Base-by-base conservation (phyloP, 2,888 invertebrate species). In the Deilephila porcellus region DNA sequence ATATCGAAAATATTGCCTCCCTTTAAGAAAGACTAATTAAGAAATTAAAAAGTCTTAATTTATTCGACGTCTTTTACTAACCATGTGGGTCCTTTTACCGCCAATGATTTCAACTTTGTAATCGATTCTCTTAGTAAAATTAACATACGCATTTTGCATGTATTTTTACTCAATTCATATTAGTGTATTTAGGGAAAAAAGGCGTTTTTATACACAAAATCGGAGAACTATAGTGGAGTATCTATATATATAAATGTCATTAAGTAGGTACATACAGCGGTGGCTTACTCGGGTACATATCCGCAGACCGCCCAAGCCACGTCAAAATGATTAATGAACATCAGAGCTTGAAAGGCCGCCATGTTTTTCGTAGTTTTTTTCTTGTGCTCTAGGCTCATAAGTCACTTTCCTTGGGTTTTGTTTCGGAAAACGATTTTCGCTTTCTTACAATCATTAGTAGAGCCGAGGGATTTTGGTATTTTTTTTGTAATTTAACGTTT, bases 321-420 rank as follows among this genome's bases (percentile, higher is more conserved):
- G 77, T 70, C 71, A 71, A 80, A 83, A 91, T 93, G 93, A 93
- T 93, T 92, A 92, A 93, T 93, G 92, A 89, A 86, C 88, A 89
- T 89, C 89, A 90, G 86, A 88, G 88, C 88, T 88, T 84, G 86
- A 86, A 89, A 88, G 85, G 85, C 87, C 81, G 87, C 88, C 87
- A 87, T 90, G 85, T 87, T 91, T 83, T 84, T 87, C 63, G 70
- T 63, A 63, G 37, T 63, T 62, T 63, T 73, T 73, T 83, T 82
- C 79, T 80, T 78, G 79, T 76, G 77, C 78, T 79, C 80, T 67
- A 52, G 82, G 60, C 32, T 25, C 70, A 72, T 70, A 45, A 62
- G 45, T 76, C 70, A 77, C 74, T 80, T 78, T 75, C 45, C 74
- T 75, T 75, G 32, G 74, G 32, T 74, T 76, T 74, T 52, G 60